Base-by-base conservation (phyloP, 2,797 vertebrate species). In the Sebastes steindachneri region DNA sequence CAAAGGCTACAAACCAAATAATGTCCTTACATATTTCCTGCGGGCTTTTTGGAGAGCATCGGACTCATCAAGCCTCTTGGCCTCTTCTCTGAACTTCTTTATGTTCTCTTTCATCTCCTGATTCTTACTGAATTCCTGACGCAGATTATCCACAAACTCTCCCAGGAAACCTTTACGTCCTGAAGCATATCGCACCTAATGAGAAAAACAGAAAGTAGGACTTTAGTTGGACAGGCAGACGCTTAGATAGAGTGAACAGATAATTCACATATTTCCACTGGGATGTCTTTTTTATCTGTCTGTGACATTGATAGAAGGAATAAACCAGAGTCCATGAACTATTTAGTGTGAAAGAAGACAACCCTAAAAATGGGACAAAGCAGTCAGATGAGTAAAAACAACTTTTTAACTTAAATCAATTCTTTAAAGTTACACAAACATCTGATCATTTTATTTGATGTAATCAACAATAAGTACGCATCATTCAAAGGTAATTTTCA, bases 71-170 rank as follows among this genome's bases (percentile, higher is more conserved):
- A 98, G 90, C 72, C 92, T 96, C 74, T 96, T 97, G 3, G 97
- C 97, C 75, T 98, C 97, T 0, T 98, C 97, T 7, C 97, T 95
- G 85, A 99, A 99, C 81, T 97, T 99, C 80, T 96, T 96, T 1
- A 98, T 97, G 76, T 96, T 98, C 25, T 98, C 97, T 77, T 97
- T 98, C 97, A 98, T 98, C 91, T 98, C 97, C 73, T 97, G 97
- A 93, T 97, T 98, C 87, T 97, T 98, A 14, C 92, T 95, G 21
- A 99, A 88, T 75, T 99, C 98, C 90, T 98, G 97, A 21, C 97
- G 98, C 79, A 98, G 94, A 74, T 95, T 97, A 75, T 98, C 97
- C 73, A 99, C 89, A 41, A 98, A 97, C n/a, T 97, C 97, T 0
- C 97, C 97, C 4, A 98, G 93, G 72, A 99, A 99, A 11, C 97